Evolutionary conservation across 2,797 vertebrate genomes (phyloP).

Genomic region (Orestias chungarensis): DNA sequence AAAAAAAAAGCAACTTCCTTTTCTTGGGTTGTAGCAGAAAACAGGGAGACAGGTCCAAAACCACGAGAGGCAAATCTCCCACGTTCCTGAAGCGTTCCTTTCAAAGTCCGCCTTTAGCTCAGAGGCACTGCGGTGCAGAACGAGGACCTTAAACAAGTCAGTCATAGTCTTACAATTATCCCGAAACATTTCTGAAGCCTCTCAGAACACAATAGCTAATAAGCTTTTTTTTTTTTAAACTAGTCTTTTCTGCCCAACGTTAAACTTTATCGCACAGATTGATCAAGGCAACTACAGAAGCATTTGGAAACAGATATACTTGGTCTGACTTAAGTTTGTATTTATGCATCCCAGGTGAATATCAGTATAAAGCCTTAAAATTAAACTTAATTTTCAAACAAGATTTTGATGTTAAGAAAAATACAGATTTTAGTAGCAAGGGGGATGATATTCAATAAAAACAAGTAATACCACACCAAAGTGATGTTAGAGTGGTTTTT

Average conservation of each 20-base stretch:
- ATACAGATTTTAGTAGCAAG: not conserved
- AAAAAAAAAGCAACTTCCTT: constrained; percentile 13
- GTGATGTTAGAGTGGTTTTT: too few species aligned
- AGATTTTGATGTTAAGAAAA: not conserved
- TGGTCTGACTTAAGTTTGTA: not conserved
- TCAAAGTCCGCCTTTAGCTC: constrained; percentile 42
- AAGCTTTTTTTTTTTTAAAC: too few species aligned
- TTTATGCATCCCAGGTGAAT: not conserved
- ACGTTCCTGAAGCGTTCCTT: constrained; percentile 30
- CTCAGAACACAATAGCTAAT: constrained; percentile 46
- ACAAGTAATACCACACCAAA: not conserved
- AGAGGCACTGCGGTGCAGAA: constrained; percentile 75
- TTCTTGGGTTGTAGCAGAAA: constrained; percentile 13
- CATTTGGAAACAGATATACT: not conserved
- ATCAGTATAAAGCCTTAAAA: constrained; percentile 7
- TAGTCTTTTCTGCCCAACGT: not conserved
- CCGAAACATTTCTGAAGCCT: constrained; percentile 34
- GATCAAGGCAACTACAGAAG: constrained; percentile 1
- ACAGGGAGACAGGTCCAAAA: constrained; percentile 31
- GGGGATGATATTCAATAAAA: not conserved
- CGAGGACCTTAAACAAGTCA: constrained; percentile 58
- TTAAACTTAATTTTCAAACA: not conserved
- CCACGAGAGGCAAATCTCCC: constrained; percentile 23
- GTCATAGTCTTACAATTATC: constrained; percentile 41
- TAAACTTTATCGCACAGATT: not conserved